These are phyloP conservation scores for Thinocorus orbignyianus DNA, from an alignment of 2,113 vertebrate genomes.

Conservation along the genomic window DNA sequence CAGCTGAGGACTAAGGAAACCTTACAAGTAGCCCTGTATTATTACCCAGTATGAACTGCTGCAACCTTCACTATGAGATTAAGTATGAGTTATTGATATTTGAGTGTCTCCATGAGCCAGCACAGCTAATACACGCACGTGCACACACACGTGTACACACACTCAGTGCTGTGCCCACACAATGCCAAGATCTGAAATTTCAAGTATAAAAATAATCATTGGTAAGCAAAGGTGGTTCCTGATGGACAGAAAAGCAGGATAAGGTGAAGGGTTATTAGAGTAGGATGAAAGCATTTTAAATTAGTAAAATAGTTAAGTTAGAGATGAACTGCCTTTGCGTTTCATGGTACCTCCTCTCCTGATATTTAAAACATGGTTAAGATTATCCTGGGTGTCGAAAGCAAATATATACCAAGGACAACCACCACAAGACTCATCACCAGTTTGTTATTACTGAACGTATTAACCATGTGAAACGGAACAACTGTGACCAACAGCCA, in stretches of 20 bases:
- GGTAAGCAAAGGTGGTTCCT: not conserved
- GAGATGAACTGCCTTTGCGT: not conserved
- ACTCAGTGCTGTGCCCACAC: not conserved
- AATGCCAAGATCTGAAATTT: not conserved
- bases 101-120: not conserved
- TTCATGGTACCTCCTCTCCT: not conserved
- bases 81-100: not conserved
- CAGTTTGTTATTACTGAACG: not conserved
- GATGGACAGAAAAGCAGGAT: not conserved
- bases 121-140: not conserved
- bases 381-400: not conserved
- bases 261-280: not conserved
- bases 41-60: not conserved
- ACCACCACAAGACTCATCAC: not conserved
- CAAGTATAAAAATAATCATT: not conserved
- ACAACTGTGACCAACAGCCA: not conserved
- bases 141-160: not conserved
- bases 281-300: not conserved
- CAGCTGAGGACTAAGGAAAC: not conserved
- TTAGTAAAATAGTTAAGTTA: not conserved
- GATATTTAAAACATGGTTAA: not conserved
- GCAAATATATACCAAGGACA: not conserved
- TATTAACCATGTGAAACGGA: not conserved
- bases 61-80: not conserved
- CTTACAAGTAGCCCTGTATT: not conserved